Conservation (phyloP, 2,888 invertebrate genomes). For the Acleris cristana region DNA sequence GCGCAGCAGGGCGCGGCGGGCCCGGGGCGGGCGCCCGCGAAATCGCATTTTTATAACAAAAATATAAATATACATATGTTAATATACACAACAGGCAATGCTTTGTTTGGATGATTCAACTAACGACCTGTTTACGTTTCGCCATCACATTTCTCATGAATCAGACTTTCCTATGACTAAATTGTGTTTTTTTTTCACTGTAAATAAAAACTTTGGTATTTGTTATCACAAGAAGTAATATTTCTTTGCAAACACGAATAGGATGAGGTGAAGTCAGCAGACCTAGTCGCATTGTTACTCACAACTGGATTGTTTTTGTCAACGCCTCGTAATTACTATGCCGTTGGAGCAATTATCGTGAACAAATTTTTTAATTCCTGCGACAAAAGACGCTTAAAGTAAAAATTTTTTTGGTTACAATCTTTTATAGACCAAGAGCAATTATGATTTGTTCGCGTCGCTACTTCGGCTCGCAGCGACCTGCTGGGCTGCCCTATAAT, state of each 20-base stretch:
- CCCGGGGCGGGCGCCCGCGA: constrained; percentile 47
- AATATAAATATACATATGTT: constrained; percentile 3
- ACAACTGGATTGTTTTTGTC: constrained; percentile 8
- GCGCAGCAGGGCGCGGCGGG: constrained; percentile 48
- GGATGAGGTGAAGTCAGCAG: too few species aligned
- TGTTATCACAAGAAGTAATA: too few species aligned
- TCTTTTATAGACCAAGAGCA: constrained; percentile 66
- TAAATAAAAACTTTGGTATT: too few species aligned
- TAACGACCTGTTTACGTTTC: too few species aligned
- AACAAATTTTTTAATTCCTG: constrained; percentile 11
- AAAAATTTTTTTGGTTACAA: constrained; percentile 55
- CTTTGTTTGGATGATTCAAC: constrained; percentile 2
- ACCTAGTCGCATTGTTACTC: too few species aligned
- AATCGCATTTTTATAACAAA: constrained; percentile 23
- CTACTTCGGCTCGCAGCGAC: constrained; percentile 67
- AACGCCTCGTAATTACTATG: constrained; percentile 19
- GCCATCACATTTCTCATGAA: too few species aligned
- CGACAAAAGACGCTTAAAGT: constrained; percentile 62
- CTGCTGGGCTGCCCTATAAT: constrained; percentile 80
- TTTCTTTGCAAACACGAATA: too few species aligned
- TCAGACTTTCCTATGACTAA: too few species aligned
- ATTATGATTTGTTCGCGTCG: constrained; percentile 69
- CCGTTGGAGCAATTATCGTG: constrained; percentile 24
- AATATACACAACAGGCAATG: neutral
- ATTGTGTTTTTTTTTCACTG: too few species aligned